Percentiles rank a stretch among this genome's conserved stretches.
These are phyloP conservation scores for Punctoribates punctum DNA, from an alignment of 2,888 invertebrate genomes.

Conservation along the genomic window DNA sequence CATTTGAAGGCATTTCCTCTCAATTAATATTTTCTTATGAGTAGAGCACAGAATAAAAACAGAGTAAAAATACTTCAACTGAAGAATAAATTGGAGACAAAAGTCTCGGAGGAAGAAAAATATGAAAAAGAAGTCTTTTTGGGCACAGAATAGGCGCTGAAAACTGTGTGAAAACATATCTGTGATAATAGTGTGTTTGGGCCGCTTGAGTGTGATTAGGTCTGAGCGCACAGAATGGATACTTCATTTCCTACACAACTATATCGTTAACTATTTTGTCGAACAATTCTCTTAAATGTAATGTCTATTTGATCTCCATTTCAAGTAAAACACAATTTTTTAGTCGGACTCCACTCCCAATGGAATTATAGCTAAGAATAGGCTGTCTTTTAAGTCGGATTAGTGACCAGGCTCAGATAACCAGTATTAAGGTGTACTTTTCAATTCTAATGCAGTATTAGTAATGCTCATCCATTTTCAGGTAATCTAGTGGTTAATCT, in stretches of 20 bases:
- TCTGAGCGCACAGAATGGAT: neutral
- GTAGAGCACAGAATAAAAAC: too few relatives aligned
- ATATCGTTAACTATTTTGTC: constrained; percentile 19
- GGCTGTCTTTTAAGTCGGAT: neutral
- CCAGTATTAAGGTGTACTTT: too few relatives aligned
- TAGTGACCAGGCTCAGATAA: neutral
- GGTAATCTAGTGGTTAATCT: too few relatives aligned
- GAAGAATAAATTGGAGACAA: too few relatives aligned
- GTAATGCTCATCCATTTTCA: too few relatives aligned
- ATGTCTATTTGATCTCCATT: constrained; percentile 10
- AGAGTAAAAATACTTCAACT: too few relatives aligned
- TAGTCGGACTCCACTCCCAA: neutral
- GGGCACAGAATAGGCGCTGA: neutral
- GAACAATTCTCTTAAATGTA: constrained; percentile 3
- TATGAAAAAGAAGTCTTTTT: neutral
- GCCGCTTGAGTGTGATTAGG: constrained; percentile 1
- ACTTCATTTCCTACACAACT: constrained; percentile 8
- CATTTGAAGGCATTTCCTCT: too few relatives aligned
- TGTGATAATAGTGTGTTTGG: neutral
- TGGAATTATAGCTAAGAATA: neutral
- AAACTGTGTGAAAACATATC: neutral
- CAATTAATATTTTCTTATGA: too few relatives aligned
- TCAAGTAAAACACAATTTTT: neutral
- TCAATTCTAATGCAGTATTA: too few relatives aligned
- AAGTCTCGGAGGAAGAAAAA: neutral